Evolutionary conservation across 2,888 invertebrate species (phyloP), one percentile per base, ranked within the genome.

Genomic region (Hypolimnas misippus): DNA sequence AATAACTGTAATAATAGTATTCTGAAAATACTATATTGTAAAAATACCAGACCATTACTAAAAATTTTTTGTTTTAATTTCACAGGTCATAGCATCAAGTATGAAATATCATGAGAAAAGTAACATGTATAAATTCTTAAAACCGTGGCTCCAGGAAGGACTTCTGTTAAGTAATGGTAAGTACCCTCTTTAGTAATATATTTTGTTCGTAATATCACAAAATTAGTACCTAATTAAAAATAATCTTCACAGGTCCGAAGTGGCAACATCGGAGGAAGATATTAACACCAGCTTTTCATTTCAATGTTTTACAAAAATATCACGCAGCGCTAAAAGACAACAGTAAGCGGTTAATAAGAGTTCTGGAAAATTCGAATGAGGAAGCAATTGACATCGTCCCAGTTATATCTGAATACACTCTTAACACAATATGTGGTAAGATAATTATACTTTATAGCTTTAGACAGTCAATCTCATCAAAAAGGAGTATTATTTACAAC

Each of bases 391-490:
- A 95, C 71, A 76, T 96, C 1, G 84, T 90, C 29, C 92, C 93
- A 0, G 76, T 94, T 3, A 79, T 94, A 40, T 93, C 94, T 0
- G 91, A 95, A 1, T 87, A 71, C 67, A 82, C 74, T 7, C 77
- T 96, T 1, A 94, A 94, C 72, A 93, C 94, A 21, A 94, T 96
- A 65, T 95, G 95, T 76, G 95, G 95, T 95, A 81, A 76, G 84
- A 25, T 35, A 31, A 51, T 57, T n/a, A n/a, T n/a, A n/a, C n/a
- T n/a, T n/a, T n/a, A n/a, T n/a, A n/a, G n/a, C n/a, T n/a, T n/a
- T n/a, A n/a, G n/a, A n/a, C n/a, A n/a, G n/a, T n/a, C n/a, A n/a
- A n/a, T n/a, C n/a, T n/a, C n/a, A n/a, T n/a, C n/a, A n/a, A n/a
- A n/a, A n/a, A n/a, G n/a, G n/a, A n/a, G n/a, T n/a, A n/a, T n/a